A percentile compares a stretch with the other conserved stretches of the same genome.
These are phyloP conservation scores for Pristionchus entomophagus DNA, from an alignment of 2,888 invertebrate genomes.

Conservation along the genomic window DNA sequence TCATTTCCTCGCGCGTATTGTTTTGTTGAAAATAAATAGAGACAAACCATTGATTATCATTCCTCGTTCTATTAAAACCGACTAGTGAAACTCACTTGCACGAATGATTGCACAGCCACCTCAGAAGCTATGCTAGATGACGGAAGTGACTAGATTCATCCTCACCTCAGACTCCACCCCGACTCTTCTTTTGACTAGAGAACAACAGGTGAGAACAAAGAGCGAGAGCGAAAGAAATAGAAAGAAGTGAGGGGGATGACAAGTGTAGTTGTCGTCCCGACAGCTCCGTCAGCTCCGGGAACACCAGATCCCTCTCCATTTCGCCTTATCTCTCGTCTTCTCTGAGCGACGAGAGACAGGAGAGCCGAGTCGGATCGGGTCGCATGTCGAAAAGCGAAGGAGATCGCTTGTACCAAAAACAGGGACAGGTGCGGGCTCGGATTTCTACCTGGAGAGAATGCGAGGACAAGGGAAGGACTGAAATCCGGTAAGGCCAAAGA, in stretches of 20 bases:
- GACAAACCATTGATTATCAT: too few species aligned
- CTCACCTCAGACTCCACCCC: too few species aligned
- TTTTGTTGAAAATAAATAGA: too few species aligned
- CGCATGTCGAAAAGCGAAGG: background rate
- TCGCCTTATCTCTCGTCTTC: background rate
- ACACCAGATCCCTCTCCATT: background rate
- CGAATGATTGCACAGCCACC: too few species aligned
- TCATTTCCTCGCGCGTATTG: too few species aligned
- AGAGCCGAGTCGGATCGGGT: background rate
- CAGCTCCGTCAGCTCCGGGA: background rate
- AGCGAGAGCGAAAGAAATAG: slow-evolving; percentile 27
- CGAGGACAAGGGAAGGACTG: too few species aligned
- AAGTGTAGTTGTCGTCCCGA: slow-evolving; percentile 1
- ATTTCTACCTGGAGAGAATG: too few species aligned
- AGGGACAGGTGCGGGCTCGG: background rate
- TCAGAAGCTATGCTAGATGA: too few species aligned
- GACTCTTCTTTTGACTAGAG: too few species aligned
- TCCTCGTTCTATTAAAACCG: too few species aligned
- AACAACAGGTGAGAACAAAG: slow-evolving; percentile 28
- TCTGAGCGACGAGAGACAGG: background rate
- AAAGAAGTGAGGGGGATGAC: slow-evolving; percentile 17
- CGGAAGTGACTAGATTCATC: too few species aligned
- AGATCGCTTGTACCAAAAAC: background rate
- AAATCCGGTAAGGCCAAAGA: slow-evolving; percentile 26
- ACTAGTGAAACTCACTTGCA: too few species aligned